Conservation (phyloP, 2,797 vertebrate genomes). For the Chaetodon trifasciatus region DNA sequence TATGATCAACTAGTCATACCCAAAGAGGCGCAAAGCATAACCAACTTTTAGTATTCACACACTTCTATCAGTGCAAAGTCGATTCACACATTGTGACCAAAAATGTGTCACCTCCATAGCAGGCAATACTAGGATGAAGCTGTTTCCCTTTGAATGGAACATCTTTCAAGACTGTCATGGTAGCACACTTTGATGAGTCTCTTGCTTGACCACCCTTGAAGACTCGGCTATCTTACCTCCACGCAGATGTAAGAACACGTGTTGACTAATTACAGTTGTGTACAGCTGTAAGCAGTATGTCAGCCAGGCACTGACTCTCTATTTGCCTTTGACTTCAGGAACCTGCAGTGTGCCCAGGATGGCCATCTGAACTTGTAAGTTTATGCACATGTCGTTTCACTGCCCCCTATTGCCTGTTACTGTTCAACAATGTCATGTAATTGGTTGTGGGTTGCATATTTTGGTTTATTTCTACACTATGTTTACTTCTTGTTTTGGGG, state of each 20-base stretch:
- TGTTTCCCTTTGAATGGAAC: neutral
- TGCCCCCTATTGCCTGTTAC: conserved; percentile 28
- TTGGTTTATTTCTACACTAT: conserved; percentile 45
- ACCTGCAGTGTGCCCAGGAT: neutral
- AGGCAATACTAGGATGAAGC: neutral
- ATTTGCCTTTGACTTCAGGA: conserved; percentile 30
- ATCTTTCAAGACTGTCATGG: neutral
- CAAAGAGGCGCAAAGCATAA: neutral
- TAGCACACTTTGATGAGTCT: conserved; percentile 7
- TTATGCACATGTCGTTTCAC: conserved; percentile 12
- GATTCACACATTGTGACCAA: neutral
- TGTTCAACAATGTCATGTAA: conserved; percentile 38
- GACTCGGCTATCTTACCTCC: neutral
- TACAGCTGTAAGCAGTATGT: neutral
- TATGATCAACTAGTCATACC: neutral
- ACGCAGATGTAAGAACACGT: neutral
- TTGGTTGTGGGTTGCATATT: conserved; percentile 49
- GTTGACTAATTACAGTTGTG: conserved; percentile 1
- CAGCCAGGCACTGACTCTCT: neutral
- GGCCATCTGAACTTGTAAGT: conserved; percentile 12
- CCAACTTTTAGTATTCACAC: too few species aligned
- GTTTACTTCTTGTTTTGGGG: conserved; percentile 60
- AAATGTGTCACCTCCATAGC: neutral
- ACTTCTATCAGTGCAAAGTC: neutral
- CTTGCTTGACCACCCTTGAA: neutral